Base-by-base conservation (phyloP, 2,888 invertebrate genomes). In the Yponomeuta cagnagella region DNA sequence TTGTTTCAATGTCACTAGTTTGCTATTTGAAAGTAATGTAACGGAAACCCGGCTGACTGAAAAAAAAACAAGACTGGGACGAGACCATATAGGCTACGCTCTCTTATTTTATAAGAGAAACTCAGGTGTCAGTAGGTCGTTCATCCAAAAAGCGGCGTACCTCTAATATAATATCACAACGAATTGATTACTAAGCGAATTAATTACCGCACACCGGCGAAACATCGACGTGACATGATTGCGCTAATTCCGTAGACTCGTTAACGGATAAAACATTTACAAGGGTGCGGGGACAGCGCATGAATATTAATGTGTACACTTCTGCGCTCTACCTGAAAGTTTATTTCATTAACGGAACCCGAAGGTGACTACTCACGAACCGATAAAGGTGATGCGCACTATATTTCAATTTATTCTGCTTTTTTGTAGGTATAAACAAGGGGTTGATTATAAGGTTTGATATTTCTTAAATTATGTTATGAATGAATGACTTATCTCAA, bases 241-340 rank as follows among this genome's bases (percentile, higher is more conserved):
- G 85, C 88, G 83, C 80, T 89, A 90, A 90, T 89, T 86, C 86
- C 73, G 78, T 76, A 77, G 82, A 84, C 88, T 90, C 90, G 91
- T 90, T 91, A 91, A 87, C 91, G 89, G 86, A 91, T 90, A 88
- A 90, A 91, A 91, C 90, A 91, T 91, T 90, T 89, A 90, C 89
- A 88, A 85, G 88, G 85, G 81, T 82, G 77, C 76, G 78, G 77
- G 43, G 75, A 79, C 83, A 76, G 74, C 78, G 78, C 84, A 89
- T 91, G 91, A 90, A 91, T 91, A 91, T 90, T 90, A 90, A 91
- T 85, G 85, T 79, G 76, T 79, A 81, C 84, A 82, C 84, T 86
- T 85, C 85, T 81, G 79, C 78, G 75, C 76, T 78, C 76, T 81
- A 87, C 88, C 88, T 89, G 87, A 85, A 89, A 89, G 85, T 88